Evolutionary conservation across 2,888 invertebrate species (phyloP).

Genomic region (Cryptus viduatorius): DNA sequence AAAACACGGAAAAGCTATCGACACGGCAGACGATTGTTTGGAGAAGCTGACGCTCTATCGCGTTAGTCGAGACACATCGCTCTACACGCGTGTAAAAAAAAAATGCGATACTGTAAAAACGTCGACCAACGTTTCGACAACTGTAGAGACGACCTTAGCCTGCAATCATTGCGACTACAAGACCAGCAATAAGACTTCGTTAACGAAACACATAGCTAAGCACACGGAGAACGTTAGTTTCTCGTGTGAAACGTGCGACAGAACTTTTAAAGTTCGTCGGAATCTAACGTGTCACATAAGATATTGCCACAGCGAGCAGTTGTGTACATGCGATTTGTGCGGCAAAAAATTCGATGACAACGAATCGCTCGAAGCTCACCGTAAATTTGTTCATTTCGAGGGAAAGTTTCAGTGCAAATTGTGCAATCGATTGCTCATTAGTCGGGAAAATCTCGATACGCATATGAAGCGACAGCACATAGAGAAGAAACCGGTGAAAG

Average conservation of each 20-base stretch:
- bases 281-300: slow-evolving; percentile 70
- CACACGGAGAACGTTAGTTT: slow-evolving; percentile 39
- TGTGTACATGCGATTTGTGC: slow-evolving; percentile 76
- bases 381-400: slow-evolving; percentile 81
- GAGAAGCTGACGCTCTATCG: slow-evolving; percentile 49
- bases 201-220: slow-evolving; percentile 67
- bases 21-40: slow-evolving; percentile 15
- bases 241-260: slow-evolving; percentile 65
- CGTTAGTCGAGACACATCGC: slow-evolving; percentile 34
- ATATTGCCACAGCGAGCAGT: slow-evolving; percentile 66
- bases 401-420: slow-evolving; percentile 82
- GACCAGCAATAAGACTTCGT: slow-evolving; percentile 67
- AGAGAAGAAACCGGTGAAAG: slow-evolving; percentile 28
- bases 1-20: slow-evolving; percentile 67
- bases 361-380: slow-evolving; percentile 79
- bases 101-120: neutral
- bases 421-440: slow-evolving; percentile 83
- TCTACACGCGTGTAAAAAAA: slow-evolving; percentile 21
- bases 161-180: slow-evolving; percentile 74
- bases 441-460: slow-evolving; percentile 84
- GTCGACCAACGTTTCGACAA: neutral
- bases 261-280: slow-evolving; percentile 63
- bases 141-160: slow-evolving; percentile 53
- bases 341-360: slow-evolving; percentile 80
- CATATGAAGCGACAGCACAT: slow-evolving; percentile 81